phyloP scores from a whole-genome alignment of 2,113 vertebrate genomes.

The Cryptomyrus ogoouensis region DNA sequence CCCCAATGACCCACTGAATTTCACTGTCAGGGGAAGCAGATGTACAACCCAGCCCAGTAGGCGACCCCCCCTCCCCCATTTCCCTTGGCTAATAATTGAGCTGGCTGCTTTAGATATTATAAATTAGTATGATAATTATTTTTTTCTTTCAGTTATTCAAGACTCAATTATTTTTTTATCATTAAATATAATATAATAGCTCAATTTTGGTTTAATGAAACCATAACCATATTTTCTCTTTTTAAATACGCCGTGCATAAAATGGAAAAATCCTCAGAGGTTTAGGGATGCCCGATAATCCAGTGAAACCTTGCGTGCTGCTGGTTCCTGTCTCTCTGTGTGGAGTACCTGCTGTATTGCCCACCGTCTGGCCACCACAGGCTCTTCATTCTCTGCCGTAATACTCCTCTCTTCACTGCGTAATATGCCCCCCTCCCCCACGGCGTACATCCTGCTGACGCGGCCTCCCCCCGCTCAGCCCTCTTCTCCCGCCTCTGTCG shows the following conservation, averaged over 20 bases:
- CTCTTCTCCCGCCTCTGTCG: conserved; percentile 25
- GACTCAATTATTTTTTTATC: conserved; percentile 5
- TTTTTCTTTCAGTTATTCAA: conserved; percentile 1
- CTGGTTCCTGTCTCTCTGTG: neutral
- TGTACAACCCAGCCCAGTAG: neutral
- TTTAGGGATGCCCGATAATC: neutral
- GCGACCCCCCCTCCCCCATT: neutral
- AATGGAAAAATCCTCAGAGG: neutral
- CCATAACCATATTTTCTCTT: neutral
- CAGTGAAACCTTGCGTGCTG: neutral
- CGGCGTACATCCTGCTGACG: neutral
- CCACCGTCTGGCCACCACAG: neutral
- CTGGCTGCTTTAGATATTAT: neutral
- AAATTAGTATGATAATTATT: neutral
- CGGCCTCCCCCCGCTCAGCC: neutral
- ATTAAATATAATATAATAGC: conserved; percentile 1
- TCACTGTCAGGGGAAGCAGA: neutral
- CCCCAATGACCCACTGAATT: neutral
- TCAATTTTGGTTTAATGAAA: conserved; percentile 5
- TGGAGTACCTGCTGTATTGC: neutral
- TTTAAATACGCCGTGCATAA: neutral
- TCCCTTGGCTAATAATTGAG: neutral
- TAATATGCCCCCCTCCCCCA: neutral
- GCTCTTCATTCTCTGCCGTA: neutral
- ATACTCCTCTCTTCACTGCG: neutral